Evolutionary conservation across 2,888 invertebrate genomes (phyloP).

Genomic region (Callyntrura sp.): DNA sequence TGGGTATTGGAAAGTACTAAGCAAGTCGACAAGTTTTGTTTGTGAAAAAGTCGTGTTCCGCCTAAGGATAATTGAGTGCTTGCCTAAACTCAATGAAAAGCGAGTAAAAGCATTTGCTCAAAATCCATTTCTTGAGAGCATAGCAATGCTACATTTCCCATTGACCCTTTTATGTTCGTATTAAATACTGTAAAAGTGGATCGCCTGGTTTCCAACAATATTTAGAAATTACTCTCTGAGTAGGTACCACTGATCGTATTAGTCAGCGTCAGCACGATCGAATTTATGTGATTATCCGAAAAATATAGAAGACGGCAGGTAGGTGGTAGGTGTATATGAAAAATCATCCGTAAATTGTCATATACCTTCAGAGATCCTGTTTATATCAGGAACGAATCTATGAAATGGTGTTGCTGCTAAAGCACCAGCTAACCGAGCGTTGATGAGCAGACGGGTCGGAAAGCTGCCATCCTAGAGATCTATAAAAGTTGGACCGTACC

Average conservation of each 20-base stretch:
- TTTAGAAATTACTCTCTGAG: neutral
- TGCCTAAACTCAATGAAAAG: neutral
- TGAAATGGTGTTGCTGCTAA: too few relatives aligned
- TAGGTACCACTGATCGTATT: neutral
- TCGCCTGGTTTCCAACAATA: neutral
- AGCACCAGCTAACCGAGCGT: too few relatives aligned
- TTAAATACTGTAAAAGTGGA: neutral
- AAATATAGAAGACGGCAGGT: too few relatives aligned
- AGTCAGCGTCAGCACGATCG: too few relatives aligned
- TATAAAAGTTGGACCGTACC: too few relatives aligned
- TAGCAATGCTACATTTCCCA: neutral
- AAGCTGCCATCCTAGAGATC: too few relatives aligned
- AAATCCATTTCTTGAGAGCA: conserved; percentile 11
- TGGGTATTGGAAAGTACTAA: neutral
- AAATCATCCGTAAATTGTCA: too few relatives aligned
- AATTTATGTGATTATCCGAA: too few relatives aligned
- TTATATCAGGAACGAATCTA: too few relatives aligned
- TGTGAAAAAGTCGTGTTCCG: conserved; percentile 61
- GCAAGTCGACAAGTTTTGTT: conserved; percentile 25
- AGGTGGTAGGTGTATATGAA: too few relatives aligned
- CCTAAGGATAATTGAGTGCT: conserved; percentile 58
- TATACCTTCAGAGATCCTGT: too few relatives aligned
- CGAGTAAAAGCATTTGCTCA: neutral
- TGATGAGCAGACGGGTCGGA: too few relatives aligned
- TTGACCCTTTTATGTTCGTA: neutral